These are phyloP conservation scores for Nothocercus julius DNA, from an alignment of 2,113 vertebrate genomes.

Conservation along the genomic window DNA sequence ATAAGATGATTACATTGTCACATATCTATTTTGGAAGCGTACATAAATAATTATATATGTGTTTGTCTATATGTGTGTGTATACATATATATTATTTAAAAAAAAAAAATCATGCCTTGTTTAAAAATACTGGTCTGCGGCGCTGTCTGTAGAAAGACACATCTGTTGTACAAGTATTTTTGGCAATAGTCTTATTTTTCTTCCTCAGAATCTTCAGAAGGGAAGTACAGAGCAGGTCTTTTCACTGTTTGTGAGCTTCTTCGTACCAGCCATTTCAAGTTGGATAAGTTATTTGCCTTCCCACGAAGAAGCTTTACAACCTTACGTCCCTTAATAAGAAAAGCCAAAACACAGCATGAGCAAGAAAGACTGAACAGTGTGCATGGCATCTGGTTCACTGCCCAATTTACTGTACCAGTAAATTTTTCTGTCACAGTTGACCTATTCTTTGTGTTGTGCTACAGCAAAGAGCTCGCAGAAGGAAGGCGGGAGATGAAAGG, in stretches of 20 bases:
- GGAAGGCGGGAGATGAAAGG: not conserved
- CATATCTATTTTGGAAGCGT: not conserved
- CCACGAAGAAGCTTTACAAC: not conserved
- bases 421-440: not conserved
- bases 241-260: not conserved
- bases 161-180: not conserved
- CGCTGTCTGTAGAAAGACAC: not conserved
- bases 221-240: not conserved
- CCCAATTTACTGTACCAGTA: not conserved
- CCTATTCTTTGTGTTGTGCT: not conserved
- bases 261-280: not conserved
- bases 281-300: not conserved
- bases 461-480: not conserved
- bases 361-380: not conserved
- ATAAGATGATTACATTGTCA: not conserved
- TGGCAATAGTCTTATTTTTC: not conserved
- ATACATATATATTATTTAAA: not conserved
- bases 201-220: not conserved
- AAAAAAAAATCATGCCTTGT: rapidly evolving
- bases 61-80: not conserved
- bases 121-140: not conserved
- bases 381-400: not conserved
- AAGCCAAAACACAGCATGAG: not conserved
- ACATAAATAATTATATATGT: not conserved
- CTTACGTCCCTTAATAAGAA: not conserved